Evolutionary conservation across 2,113 vertebrate genomes (phyloP), one percentile per base, ranked within the genome.

Genomic region (Hystrix brachyura): DNA sequence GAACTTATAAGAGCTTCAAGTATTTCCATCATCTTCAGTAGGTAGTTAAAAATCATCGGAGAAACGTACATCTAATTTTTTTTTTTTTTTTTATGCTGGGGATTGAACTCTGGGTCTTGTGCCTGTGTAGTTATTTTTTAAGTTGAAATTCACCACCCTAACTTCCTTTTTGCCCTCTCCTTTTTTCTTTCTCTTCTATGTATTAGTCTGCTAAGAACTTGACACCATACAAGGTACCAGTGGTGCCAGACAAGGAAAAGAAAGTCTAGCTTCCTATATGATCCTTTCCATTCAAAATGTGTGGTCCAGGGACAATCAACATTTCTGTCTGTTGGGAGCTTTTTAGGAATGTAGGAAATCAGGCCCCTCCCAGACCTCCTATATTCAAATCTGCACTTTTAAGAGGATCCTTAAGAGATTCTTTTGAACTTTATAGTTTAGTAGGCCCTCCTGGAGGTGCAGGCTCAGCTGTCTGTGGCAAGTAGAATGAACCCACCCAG

Each of bases 201-300:
- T 59, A 71, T 53, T 3, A 62, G 34, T 38, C 38, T 25, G 59
- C 29, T 27, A 4, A 5, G 60, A 94, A 48, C 10, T 19, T 29
- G 17, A 69, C 15, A 8, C 43, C 67, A 13, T 15, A 46, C 10
- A 2, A 76, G 46, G 23, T 17, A 48, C 19, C n/a, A 27, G 23
- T 32, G 74, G 43, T 60, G 91, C 19, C 51, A 67, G 53, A 53
- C 14, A 84, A 87, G 48, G 29, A 95, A 95, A 92, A 60, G 19
- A 34, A 60, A 48, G 55, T 79, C 7, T n/a, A 19, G n/a, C 18
- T 67, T 84, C 53, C 76, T 23, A 64, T 14, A 32, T 27, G 84
- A 94, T 55, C 17, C 13, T 90, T 85, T 89, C 34, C 53, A 18
- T 27, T 71, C 7, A 71, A 62, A 60, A 65, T 7, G 6, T 14